Evolutionary conservation across 2,113 vertebrate species (phyloP).

Genomic region (Chaetura pelagica): DNA sequence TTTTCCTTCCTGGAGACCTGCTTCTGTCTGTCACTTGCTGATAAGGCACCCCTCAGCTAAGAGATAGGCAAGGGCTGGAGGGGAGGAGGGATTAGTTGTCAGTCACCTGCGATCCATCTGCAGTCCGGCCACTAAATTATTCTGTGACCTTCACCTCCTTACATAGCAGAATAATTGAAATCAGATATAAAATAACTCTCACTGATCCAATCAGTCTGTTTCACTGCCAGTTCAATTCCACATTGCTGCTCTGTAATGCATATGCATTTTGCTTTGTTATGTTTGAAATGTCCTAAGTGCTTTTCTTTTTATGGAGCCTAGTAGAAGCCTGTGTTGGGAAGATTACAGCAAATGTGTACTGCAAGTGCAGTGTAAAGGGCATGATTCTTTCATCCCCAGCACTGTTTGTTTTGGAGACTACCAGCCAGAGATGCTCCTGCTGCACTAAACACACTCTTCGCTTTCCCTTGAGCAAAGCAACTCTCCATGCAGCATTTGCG

Average conservation of each 20-base stretch:
- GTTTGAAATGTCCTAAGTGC: neutral
- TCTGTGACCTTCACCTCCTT: slow-evolving; percentile 56
- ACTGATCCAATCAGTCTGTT: neutral
- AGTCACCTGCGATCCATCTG: slow-evolving; percentile 37
- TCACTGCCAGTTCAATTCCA: neutral
- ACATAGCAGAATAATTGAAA: slow-evolving; percentile 30
- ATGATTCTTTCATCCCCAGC: neutral
- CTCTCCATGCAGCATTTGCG: neutral
- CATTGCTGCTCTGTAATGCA: neutral
- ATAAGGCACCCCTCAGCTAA: slow-evolving; percentile 49
- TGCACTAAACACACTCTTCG: neutral
- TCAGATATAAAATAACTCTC: slow-evolving; percentile 28
- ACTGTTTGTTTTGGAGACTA: slow-evolving; percentile 40
- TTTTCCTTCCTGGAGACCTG: neutral
- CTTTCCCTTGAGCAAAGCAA: neutral
- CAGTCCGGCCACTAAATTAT: slow-evolving; percentile 23
- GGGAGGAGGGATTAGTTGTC: neutral
- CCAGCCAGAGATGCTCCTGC: neutral
- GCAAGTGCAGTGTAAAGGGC: neutral
- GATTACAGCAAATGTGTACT: neutral
- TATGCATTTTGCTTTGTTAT: slow-evolving; percentile 13
- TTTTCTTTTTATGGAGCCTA: neutral
- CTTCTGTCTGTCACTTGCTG: slow-evolving; percentile 51
- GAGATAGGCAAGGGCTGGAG: neutral
- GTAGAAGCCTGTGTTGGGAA: neutral